Conservation (phyloP, 2,113 vertebrate genomes). For the Tonatia bakeri region DNA sequence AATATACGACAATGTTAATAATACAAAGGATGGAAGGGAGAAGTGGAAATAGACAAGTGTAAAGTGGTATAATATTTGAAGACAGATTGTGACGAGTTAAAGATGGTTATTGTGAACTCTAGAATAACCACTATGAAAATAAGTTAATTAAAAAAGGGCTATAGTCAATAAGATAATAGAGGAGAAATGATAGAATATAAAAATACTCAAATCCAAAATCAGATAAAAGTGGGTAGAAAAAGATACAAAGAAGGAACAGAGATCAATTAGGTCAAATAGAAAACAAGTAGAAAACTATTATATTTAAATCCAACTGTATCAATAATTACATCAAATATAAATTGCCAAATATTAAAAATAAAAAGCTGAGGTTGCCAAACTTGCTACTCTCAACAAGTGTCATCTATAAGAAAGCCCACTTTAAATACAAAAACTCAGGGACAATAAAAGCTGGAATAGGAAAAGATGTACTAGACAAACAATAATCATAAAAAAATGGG, state of each 20-base stretch:
- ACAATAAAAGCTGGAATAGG: background rate
- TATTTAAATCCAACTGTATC: background rate
- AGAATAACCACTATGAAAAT: background rate
- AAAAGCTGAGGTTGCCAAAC: background rate
- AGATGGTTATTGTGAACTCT: background rate
- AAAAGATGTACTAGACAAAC: background rate
- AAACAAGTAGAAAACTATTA: background rate
- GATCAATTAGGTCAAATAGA: background rate
- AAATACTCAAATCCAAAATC: background rate
- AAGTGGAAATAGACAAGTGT: background rate
- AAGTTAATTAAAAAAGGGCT: background rate
- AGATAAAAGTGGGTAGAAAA: background rate
- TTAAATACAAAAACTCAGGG: background rate
- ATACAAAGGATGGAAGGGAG: background rate
- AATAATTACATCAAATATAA: slow-evolving; percentile 9
- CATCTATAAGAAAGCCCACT: background rate
- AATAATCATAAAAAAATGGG: background rate
- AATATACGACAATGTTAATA: background rate
- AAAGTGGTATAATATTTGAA: background rate
- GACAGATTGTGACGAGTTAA: background rate
- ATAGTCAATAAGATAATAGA: background rate
- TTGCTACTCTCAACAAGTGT: background rate
- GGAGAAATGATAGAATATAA: background rate
- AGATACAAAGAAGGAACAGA: background rate
- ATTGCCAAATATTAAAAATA: background rate